phyloP scores from a whole-genome alignment of 35 echinoderm and acorn worm species.

The Ophioderma brevispina region DNA sequence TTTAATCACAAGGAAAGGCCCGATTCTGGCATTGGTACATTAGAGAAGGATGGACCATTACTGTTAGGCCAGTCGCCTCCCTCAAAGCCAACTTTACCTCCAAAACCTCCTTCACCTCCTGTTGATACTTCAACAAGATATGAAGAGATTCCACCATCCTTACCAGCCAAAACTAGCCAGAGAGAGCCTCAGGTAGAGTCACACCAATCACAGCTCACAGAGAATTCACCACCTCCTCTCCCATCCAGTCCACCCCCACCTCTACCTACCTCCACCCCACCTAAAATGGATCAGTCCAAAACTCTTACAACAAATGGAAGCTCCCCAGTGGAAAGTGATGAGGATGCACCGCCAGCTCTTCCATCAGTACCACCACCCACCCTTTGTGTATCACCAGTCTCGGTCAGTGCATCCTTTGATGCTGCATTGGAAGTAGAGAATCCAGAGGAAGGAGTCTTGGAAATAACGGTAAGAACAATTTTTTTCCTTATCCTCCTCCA shows the following conservation, averaged over 20 bases:
- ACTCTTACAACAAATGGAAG: background rate
- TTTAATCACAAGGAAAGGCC: background rate
- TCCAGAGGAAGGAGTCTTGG: constrained; percentile 83
- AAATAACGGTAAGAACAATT: constrained; percentile 76
- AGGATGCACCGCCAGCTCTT: constrained; percentile 55
- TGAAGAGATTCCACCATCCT: background rate
- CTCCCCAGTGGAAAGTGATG: background rate
- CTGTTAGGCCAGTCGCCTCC: background rate
- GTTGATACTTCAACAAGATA: background rate
- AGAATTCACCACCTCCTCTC: background rate
- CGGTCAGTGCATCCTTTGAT: background rate
- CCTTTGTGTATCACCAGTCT: background rate
- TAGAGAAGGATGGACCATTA: background rate
- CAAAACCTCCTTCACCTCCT: background rate
- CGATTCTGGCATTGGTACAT: constrained; percentile 4
- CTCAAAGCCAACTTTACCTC: background rate
- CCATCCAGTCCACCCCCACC: constrained; percentile 30
- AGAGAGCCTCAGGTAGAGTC: too few species aligned
- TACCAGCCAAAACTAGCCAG: background rate
- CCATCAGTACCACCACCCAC: constrained; percentile 71
- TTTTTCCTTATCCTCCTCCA: background rate
- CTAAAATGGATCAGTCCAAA: constrained; percentile 20
- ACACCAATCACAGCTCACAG: background rate
- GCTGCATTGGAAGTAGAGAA: constrained; percentile 26
- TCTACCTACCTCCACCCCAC: constrained; percentile 29